Conservation (phyloP, 2,113 vertebrate species). For the Puntigrus tetrazona region DNA sequence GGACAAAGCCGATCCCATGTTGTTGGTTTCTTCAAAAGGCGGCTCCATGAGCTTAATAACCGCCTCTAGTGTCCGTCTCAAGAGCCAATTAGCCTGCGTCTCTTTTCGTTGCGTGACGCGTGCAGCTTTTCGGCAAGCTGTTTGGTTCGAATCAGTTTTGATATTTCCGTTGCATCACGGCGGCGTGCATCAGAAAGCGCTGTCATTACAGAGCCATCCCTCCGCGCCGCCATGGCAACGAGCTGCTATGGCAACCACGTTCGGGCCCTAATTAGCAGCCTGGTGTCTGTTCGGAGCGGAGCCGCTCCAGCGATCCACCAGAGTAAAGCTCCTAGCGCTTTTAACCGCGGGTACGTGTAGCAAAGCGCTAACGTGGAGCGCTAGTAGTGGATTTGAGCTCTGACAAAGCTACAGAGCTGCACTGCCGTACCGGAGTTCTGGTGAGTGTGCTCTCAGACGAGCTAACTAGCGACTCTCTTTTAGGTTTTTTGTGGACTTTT, state of each 20-base stretch:
- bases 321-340: not conserved
- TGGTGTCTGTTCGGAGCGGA: conserved; percentile 51
- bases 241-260: conserved; percentile 59
- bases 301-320: conserved; percentile 32
- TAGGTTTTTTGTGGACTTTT: not conserved
- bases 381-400: not conserved
- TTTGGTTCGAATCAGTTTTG: not conserved
- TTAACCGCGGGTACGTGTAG: not conserved
- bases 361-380: not conserved
- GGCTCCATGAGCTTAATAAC: conserved; percentile 16
- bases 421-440: not conserved
- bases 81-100: conserved; percentile 40
- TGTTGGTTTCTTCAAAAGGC: conserved; percentile 33
- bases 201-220: conserved; percentile 39
- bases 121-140: not conserved
- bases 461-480: not conserved
- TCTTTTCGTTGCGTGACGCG: not conserved
- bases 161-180: conserved; percentile 14
- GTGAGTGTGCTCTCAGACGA: not conserved
- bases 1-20: not conserved
- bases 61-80: not conserved
- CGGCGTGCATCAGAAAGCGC: conserved; percentile 8
- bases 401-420: not conserved
- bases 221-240: conserved; percentile 54
- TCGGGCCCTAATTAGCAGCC: conserved; percentile 57